phyloP scores from a whole-genome alignment of 1,140 invertebrate species.

The Drosophila nigromelanica region DNA sequence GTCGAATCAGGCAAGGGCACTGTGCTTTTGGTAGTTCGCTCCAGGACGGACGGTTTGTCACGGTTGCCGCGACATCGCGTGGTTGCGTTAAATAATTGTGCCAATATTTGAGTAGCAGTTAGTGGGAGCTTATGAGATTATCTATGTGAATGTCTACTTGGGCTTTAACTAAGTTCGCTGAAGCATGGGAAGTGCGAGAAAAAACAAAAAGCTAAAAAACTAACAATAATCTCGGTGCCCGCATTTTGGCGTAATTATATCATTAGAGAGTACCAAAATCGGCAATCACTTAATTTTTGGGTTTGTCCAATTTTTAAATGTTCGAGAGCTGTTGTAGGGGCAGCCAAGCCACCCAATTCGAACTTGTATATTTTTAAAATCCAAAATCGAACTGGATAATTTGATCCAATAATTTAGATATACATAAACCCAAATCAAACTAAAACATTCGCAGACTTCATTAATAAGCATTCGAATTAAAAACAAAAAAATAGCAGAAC shows the following conservation, averaged over 20 bases:
- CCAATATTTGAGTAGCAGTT: conserved; percentile 78
- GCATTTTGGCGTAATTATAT: conserved; percentile 11
- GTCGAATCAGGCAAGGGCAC: conserved; percentile 7
- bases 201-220: not conserved
- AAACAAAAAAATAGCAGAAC: no score
- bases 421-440: no score
- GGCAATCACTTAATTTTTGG: not conserved
- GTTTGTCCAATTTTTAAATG: not conserved
- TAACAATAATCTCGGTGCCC: not conserved
- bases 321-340: not conserved
- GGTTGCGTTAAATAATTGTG: conserved; percentile 78
- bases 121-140: conserved; percentile 52
- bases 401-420: no score
- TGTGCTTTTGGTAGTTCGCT: conserved; percentile 7
- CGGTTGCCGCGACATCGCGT: conserved; percentile 67
- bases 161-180: conserved; percentile 15
- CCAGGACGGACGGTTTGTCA: conserved; percentile 2
- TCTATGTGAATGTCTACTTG: conserved; percentile 38
- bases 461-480: no score
- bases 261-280: conserved; percentile 11
- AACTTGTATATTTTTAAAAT: no score
- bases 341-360: no score
- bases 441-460: no score
- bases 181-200: conserved; percentile 2
- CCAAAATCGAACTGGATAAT: no score